Conservation (phyloP, 2,113 vertebrate species). For the Podarcis muralis region DNA sequence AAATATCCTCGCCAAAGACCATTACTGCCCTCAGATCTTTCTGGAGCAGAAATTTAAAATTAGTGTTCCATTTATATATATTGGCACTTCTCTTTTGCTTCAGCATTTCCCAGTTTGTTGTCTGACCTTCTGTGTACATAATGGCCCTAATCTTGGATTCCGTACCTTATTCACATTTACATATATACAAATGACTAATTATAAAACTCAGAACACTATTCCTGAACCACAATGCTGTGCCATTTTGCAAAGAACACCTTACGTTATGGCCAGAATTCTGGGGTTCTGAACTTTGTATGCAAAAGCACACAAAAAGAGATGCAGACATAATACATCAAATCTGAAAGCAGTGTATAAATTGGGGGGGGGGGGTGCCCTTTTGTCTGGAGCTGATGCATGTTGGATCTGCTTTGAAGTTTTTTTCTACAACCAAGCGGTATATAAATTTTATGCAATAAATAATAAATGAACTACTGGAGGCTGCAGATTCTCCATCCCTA, state of each 20-base stretch:
- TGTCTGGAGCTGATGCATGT: too few relatives aligned
- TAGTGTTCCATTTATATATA: constrained; percentile 41
- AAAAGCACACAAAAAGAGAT: background rate
- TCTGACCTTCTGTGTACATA: constrained; percentile 41
- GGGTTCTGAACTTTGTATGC: constrained; percentile 10
- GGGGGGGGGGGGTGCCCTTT: too few relatives aligned
- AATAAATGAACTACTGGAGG: too few relatives aligned
- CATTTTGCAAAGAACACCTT: constrained; percentile 9
- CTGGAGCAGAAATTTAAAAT: constrained; percentile 38
- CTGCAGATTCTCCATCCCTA: too few relatives aligned
- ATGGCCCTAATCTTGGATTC: background rate
- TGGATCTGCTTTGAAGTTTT: too few relatives aligned
- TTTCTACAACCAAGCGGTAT: too few relatives aligned
- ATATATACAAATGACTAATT: constrained; percentile 16
- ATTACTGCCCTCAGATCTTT: constrained; percentile 41
- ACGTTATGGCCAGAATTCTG: background rate
- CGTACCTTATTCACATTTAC: background rate
- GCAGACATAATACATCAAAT: background rate
- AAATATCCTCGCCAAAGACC: constrained; percentile 56
- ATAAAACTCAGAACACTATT: background rate
- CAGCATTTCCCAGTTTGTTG: constrained; percentile 42
- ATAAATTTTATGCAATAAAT: too few relatives aligned
- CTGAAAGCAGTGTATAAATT: background rate
- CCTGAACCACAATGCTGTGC: background rate
- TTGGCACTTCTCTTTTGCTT: constrained; percentile 10